Base-by-base conservation (phyloP, 2,797 vertebrate species). In the Podarcis lilfordi region DNA sequence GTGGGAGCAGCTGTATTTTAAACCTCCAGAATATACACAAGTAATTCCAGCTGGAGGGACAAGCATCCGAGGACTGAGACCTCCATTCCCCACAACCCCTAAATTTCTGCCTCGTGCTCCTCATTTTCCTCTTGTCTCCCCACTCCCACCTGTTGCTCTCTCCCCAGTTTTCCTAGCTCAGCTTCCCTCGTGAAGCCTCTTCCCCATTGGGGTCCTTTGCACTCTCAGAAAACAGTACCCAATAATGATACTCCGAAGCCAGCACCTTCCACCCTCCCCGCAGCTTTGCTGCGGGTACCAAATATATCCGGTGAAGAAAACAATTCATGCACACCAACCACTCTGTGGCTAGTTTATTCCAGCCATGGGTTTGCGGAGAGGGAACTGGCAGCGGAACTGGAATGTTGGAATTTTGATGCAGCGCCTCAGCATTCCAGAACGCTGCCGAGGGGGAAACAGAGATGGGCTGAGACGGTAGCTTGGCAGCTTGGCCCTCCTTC, bases 181-280 rank as follows among this genome's bases (percentile, higher is more conserved):
- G 59, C 21, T 19, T 61, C 59, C 21, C 13, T 55, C 13, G 3
- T 1, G 1, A 55, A 55, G 21, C 27, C 5, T 15, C 5, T 32
- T 4, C 15, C 7, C 32, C 11, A 29, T 0, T 5, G 23, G 6
- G 23, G 19, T 9, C 4, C 17, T 45, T 32, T 19, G 29, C 40
- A 13, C 66, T 45, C 32, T 15, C 27, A n/a, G 27, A 40, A 64
- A 64, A 64, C 21, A 23, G 19, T 61, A 15, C 50, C 3, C 3
- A 13, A 50, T 11, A 45, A 10, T 45, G 3, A 50, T 11, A 50
- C 3, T 0, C 29, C 29, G 3, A 50, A 68, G 32, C 29, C 4
- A 10, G 3, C 7, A 7, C 11, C 25, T 64, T 21, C 29, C 29
- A 29, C 13, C 15, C 29, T 23, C 0, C 4, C 29, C 2, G 1